These are phyloP conservation scores for Nyleta sp. DNA, from an alignment of 2,888 invertebrate genomes.

Conservation along the genomic window DNA sequence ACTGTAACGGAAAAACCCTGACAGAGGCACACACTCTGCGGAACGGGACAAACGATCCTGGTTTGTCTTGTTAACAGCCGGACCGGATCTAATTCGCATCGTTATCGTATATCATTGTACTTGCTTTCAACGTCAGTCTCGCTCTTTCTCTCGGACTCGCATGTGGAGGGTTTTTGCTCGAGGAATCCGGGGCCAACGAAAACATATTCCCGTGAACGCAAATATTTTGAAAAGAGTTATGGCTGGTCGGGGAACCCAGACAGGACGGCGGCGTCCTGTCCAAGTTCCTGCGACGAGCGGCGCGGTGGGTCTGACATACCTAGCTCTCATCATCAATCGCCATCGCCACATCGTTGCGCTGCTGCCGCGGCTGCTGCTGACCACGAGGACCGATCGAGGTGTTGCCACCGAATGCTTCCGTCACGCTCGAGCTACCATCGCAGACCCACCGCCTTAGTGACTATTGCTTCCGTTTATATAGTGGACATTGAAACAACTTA, in stretches of 20 bases:
- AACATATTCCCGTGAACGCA: slow-evolving; percentile 78
- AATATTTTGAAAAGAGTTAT: slow-evolving; percentile 81
- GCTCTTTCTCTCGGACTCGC: slow-evolving; percentile 77
- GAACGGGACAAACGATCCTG: slow-evolving; percentile 45
- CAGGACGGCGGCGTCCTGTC: slow-evolving; percentile 25
- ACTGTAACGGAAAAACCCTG: slow-evolving; percentile 82
- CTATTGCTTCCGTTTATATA: slow-evolving; percentile 82
- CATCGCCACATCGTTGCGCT: neutral
- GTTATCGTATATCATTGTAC: neutral
- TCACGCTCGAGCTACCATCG: slow-evolving; percentile 34
- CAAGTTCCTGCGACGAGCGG: slow-evolving; percentile 70
- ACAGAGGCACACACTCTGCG: slow-evolving; percentile 81
- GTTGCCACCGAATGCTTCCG: slow-evolving; percentile 11
- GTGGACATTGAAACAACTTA: slow-evolving; percentile 83
- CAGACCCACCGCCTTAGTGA: slow-evolving; percentile 78
- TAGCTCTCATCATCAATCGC: slow-evolving; percentile 8
- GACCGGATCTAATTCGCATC: slow-evolving; percentile 27
- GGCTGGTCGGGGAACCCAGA: slow-evolving; percentile 69
- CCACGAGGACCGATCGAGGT: slow-evolving; percentile 17
- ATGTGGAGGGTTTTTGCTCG: slow-evolving; percentile 73
- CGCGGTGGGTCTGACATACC: slow-evolving; percentile 72
- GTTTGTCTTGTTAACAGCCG: slow-evolving; percentile 14
- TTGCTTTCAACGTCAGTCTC: neutral
- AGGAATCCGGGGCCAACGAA: slow-evolving; percentile 73
- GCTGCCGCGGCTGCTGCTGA: neutral